A percentile compares a stretch with the other conserved stretches of the same genome.
phyloP scores from a whole-genome alignment of 2,797 vertebrate species.

The Spinus olivaceus region DNA sequence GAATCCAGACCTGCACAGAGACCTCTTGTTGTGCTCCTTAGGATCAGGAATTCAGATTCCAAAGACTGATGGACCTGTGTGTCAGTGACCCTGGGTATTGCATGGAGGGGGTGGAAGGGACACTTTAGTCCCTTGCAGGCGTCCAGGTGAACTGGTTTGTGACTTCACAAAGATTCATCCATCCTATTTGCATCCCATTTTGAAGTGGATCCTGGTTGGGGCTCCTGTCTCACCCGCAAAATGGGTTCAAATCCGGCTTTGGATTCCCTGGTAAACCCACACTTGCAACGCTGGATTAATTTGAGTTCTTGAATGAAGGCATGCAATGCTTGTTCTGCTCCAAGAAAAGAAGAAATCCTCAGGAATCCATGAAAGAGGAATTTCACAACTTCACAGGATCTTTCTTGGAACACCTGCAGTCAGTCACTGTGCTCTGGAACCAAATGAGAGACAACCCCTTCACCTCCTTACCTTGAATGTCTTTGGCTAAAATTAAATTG shows the following conservation, averaged over 20 bases:
- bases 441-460: neutral
- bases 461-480: neutral
- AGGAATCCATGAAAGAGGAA: neutral
- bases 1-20: neutral
- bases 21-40: neutral
- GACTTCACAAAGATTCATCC: neutral
- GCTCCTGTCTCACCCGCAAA: too few relatives aligned
- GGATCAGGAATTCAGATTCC: neutral
- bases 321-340: neutral
- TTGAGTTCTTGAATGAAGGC: neutral
- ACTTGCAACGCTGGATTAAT: neutral
- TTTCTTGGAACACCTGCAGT: neutral
- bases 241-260: neutral
- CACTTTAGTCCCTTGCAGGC: fast-evolving
- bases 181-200: neutral
- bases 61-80: neutral
- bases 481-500: neutral
- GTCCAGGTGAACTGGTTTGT: neutral
- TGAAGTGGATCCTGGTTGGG: neutral
- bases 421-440: neutral
- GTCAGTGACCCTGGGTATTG: fast-evolving
- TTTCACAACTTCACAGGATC: neutral
- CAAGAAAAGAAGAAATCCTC: neutral
- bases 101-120: fast-evolving
- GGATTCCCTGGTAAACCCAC: neutral